These are phyloP conservation scores for Poeciliopsis retropinna DNA, from an alignment of 2,113 vertebrate genomes.

Conservation along the genomic window DNA sequence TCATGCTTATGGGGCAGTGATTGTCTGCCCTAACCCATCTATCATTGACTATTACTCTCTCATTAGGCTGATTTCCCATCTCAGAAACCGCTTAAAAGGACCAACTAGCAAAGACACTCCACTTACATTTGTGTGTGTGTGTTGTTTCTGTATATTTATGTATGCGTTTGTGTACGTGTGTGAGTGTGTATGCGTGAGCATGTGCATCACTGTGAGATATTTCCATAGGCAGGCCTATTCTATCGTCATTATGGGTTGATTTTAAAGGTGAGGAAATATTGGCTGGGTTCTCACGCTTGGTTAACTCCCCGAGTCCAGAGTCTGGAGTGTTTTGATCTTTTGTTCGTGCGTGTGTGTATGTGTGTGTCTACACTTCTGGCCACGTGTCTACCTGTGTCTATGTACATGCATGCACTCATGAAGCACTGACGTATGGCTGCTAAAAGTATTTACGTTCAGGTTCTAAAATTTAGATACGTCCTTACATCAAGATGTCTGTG, in stretches of 20 bases:
- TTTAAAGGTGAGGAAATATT: constrained; percentile 80
- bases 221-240: constrained; percentile 80
- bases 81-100: constrained; percentile 72
- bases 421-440: constrained; percentile 59
- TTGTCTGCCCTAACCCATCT: constrained; percentile 80
- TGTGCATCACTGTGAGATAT: constrained; percentile 65
- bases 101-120: constrained; percentile 69
- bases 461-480: constrained; percentile 25
- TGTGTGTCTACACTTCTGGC: constrained; percentile 11
- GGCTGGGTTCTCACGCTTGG: constrained; percentile 78
- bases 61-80: constrained; percentile 77
- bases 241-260: constrained; percentile 77
- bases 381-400: constrained; percentile 33
- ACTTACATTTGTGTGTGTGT: constrained; percentile 47
- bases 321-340: constrained; percentile 71
- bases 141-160: constrained; percentile 56
- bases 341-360: constrained; percentile 31
- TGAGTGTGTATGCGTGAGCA: constrained; percentile 25
- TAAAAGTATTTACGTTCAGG: constrained; percentile 54
- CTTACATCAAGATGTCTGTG: constrained; percentile 6
- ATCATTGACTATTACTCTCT: constrained; percentile 77
- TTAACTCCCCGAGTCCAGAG: constrained; percentile 74
- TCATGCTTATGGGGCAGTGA: constrained; percentile 77
- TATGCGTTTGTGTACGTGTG: constrained; percentile 46
- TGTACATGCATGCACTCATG: constrained; percentile 54